phyloP scores from a whole-genome alignment of 2,888 invertebrate genomes.

The Clitarchus hookeri region DNA sequence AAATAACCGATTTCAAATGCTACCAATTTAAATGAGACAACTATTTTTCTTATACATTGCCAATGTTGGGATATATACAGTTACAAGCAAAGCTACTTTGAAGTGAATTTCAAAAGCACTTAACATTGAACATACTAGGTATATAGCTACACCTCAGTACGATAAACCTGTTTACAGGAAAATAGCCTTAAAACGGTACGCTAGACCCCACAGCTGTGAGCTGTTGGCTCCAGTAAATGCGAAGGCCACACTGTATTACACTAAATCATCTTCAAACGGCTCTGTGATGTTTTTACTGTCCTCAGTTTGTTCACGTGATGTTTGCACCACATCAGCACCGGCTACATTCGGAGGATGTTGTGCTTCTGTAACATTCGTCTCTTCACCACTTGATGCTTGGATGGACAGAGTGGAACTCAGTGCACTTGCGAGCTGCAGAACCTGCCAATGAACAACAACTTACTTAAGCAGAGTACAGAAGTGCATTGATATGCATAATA shows the following conservation, averaged over 20 bases:
- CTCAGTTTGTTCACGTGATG: background rate
- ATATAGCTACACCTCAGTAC: too few relatives aligned
- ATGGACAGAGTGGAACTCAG: background rate
- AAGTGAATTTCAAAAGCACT: too few relatives aligned
- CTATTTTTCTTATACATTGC: too few relatives aligned
- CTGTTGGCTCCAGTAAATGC: too few relatives aligned
- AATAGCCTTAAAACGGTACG: too few relatives aligned
- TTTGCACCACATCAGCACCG: background rate
- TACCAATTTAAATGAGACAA: too few relatives aligned
- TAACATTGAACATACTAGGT: too few relatives aligned
- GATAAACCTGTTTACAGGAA: too few relatives aligned
- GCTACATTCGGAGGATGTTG: background rate
- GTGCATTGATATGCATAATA: background rate
- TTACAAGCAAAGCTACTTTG: too few relatives aligned
- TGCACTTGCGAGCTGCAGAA: background rate
- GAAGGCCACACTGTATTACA: background rate
- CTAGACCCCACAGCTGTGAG: too few relatives aligned
- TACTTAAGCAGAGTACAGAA: background rate
- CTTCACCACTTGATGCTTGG: background rate
- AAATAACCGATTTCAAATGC: too few relatives aligned
- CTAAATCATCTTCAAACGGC: background rate
- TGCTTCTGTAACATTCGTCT: background rate
- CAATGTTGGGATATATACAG: too few relatives aligned
- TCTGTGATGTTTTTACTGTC: background rate
- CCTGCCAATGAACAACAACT: background rate